Evolutionary conservation across 2,797 vertebrate species (phyloP), one percentile per base, ranked within the genome.

Genomic region (Spizella passerina): DNA sequence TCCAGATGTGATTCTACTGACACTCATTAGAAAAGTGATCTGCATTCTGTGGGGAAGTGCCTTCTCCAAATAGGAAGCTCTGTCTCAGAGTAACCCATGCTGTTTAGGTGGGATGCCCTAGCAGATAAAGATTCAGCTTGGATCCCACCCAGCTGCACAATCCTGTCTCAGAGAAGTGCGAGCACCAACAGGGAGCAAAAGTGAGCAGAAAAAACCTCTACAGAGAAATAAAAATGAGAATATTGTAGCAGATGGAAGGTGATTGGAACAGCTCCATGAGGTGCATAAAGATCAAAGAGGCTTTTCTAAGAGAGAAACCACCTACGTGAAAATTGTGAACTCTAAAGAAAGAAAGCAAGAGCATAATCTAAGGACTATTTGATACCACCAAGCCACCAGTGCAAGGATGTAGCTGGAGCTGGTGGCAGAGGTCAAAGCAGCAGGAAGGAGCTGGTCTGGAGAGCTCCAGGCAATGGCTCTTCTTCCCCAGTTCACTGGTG

Each of bases 31-130:
- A 68, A 39, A 83, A 82, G 9, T 9, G 8, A 59, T 47, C 10
- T 46, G 9, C 2, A 0, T 43, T 81, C 36, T 27, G 4, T 10
- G 9, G 16, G 29, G 7, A 17, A 26, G 4, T 26, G 7, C 26
- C 21, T 50, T 24, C 38, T 81, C 20, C 0, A 0, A 18, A 26
- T 0, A 4, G 57, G 10, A 38, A 80, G 7, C 21, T 12, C 8
- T 36, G 32, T 36, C 36, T 63, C 24, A 39, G 9, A 13, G 34
- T n/a, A 63, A 17, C 8, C 6, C 30, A 43, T 46, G 27, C 23
- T 39, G 9, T 36, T 68, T 32, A 39, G 9, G 15, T 32, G 24
- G 21, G 39, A 47, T 44, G 18, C 17, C 29, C 20, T 44, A 10
- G 20, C 6, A 76, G 55, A 26, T 1, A 7, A 59, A 14, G 32